Conservation (phyloP, 2,797 vertebrate species). For the Sebastes kiyomatsui region DNA sequence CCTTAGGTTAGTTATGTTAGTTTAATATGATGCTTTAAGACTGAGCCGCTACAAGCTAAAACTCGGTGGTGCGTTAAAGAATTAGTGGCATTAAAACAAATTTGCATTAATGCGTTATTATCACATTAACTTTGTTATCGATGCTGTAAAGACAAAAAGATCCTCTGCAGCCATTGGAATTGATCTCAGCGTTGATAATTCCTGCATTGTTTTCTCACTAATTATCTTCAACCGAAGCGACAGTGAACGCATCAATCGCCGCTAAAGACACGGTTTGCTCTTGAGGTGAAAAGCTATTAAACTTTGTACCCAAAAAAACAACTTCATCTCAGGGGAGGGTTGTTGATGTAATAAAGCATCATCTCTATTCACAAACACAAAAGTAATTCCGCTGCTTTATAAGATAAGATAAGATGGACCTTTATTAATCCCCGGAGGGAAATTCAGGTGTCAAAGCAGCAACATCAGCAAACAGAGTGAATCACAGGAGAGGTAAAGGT, state of each 20-base stretch:
- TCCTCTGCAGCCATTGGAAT: slow-evolving; percentile 41
- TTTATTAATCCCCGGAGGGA: no score
- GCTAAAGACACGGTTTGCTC: slow-evolving; percentile 2
- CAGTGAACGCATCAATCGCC: slow-evolving; percentile 48
- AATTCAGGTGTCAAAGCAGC: no score
- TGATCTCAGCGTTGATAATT: slow-evolving; percentile 49
- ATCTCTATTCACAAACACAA: slow-evolving; percentile 51
- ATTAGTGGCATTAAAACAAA: no score
- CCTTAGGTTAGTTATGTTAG: no score
- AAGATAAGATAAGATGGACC: no score
- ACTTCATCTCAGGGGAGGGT: slow-evolving; percentile 18
- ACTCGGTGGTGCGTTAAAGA: no score
- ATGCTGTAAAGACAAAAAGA: slow-evolving; percentile 21
- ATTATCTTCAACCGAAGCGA: slow-evolving; percentile 49
- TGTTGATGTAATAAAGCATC: slow-evolving; percentile 35
- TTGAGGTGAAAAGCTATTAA: slow-evolving; percentile 47
- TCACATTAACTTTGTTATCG: not conserved
- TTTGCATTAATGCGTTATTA: no score
- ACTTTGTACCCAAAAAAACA: slow-evolving; percentile 18
- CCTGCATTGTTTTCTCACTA: slow-evolving; percentile 44
- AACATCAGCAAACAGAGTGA: no score
- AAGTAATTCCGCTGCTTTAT: slow-evolving; percentile 38
- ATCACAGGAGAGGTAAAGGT: no score
- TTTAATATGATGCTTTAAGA: no score
- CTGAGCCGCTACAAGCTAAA: no score